A percentile compares a stretch with the other conserved stretches of the same genome.
These are phyloP conservation scores for Centroberyx gerrardi DNA, from an alignment of 2,797 vertebrate species.

Conservation along the genomic window DNA sequence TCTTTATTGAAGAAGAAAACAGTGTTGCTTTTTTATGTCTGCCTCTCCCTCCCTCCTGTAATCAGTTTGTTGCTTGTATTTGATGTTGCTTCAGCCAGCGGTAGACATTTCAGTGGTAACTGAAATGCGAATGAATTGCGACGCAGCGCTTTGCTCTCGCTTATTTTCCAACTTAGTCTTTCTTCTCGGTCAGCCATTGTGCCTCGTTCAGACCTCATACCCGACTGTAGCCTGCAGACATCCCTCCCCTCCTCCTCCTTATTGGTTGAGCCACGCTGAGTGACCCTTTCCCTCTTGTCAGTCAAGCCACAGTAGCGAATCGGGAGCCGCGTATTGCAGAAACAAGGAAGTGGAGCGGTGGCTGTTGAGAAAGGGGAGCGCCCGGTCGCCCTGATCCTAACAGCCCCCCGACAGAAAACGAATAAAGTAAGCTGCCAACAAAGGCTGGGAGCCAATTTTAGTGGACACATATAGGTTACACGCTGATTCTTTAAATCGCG, in stretches of 20 bases:
- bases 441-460: conserved; percentile 42
- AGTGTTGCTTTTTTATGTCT: conserved; percentile 9
- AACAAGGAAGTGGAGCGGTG: conserved; percentile 69
- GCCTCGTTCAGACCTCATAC: conserved; percentile 64
- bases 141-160: conserved; percentile 6
- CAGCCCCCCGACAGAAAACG: conserved; percentile 54
- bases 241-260: conserved; percentile 62
- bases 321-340: conserved; percentile 46
- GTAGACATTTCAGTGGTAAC: background rate
- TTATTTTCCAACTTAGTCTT: conserved; percentile 41
- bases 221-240: conserved; percentile 72
- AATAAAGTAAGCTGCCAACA: conserved; percentile 48
- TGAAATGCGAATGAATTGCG: conserved; percentile 20
- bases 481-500: conserved; percentile 35
- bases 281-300: conserved; percentile 75
- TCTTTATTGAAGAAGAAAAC: conserved; percentile 27
- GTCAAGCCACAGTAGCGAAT: conserved; percentile 72
- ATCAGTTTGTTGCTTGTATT: conserved; percentile 25
- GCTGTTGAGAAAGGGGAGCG: conserved; percentile 67
- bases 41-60: conserved; percentile 9
- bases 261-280: conserved; percentile 76
- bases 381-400: conserved; percentile 53
- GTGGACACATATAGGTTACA: conserved; percentile 33
- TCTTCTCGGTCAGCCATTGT: conserved; percentile 60
- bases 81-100: conserved; percentile 4